These are phyloP conservation scores for Agriopis marginaria DNA, from an alignment of 2,888 invertebrate species.

Conservation along the genomic window DNA sequence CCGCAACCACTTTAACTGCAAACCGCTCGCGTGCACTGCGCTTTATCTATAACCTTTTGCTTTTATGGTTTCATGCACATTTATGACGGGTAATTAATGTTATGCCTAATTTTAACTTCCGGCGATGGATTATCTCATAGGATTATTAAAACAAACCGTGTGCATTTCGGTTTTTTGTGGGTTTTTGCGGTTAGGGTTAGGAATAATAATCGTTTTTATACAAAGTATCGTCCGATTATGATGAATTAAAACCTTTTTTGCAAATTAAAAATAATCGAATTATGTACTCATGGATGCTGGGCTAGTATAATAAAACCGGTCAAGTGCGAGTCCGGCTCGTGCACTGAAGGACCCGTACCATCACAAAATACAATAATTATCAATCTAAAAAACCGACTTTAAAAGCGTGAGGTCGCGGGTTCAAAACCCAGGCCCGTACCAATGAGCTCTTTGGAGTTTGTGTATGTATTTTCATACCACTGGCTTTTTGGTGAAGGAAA, in stretches of 20 bases:
- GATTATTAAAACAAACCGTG: slow-evolving; percentile 34
- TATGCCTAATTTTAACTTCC: slow-evolving; percentile 48
- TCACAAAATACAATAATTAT: too few relatives aligned
- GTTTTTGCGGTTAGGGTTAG: background rate
- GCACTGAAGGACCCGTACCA: too few relatives aligned
- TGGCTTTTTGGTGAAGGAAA: too few relatives aligned
- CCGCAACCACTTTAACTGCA: slow-evolving; percentile 43
- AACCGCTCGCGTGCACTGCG: slow-evolving; percentile 46
- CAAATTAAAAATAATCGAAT: background rate
- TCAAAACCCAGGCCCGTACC: too few relatives aligned
- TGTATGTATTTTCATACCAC: too few relatives aligned
- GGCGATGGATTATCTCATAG: slow-evolving; percentile 24
- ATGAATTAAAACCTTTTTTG: too few relatives aligned
- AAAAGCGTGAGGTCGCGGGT: too few relatives aligned
- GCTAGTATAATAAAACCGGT: background rate
- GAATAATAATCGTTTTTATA: slow-evolving; percentile 1
- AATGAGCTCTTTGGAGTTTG: too few relatives aligned
- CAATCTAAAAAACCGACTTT: too few relatives aligned
- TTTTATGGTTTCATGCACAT: slow-evolving; percentile 23
- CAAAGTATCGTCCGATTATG: background rate
- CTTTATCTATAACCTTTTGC: slow-evolving; percentile 53
- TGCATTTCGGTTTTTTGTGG: slow-evolving; percentile 8
- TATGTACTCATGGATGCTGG: background rate
- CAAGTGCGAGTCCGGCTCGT: too few relatives aligned
- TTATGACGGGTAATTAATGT: slow-evolving; percentile 23